A percentile compares a stretch with the other conserved stretches of the same genome.
phyloP scores from a whole-genome alignment of 1,140 invertebrate genomes.

The Panulirus ornatus region DNA sequence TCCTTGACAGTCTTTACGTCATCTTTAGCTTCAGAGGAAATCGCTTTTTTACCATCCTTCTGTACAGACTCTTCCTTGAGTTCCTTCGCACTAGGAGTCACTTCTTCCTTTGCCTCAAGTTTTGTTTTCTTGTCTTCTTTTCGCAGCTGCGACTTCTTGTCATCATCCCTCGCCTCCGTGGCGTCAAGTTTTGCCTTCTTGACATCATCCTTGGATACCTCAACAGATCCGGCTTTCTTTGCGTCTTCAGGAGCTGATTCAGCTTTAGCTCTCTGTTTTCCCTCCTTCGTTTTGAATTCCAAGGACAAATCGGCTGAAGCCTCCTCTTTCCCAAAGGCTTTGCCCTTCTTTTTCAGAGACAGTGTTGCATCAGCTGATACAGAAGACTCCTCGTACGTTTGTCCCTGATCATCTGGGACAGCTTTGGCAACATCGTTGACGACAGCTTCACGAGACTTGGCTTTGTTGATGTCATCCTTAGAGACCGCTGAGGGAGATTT shows the following conservation, averaged over 20 bases:
- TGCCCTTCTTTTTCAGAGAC: constrained; percentile 17
- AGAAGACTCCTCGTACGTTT: not conserved
- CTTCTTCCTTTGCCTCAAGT: not conserved
- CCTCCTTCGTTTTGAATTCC: no score
- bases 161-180: not conserved
- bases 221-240: not conserved
- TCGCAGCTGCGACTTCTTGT: not conserved
- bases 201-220: not conserved
- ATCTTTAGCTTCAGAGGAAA: not conserved
- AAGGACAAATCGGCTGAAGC: not conserved
- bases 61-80: constrained; percentile 11
- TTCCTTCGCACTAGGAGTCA: not conserved
- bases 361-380: not conserved
- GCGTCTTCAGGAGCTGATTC: no score
- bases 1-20: not conserved
- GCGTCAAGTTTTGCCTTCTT: not conserved
- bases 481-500: no score
- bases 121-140: not conserved
- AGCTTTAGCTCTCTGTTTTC: not conserved
- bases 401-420: no score
- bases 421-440: no score
- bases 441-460: no score
- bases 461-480: no score
- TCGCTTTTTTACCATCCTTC: not conserved
- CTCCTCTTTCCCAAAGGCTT: not conserved